phyloP scores from a whole-genome alignment of 2,113 vertebrate species.

The Myotis lucifugus region DNA sequence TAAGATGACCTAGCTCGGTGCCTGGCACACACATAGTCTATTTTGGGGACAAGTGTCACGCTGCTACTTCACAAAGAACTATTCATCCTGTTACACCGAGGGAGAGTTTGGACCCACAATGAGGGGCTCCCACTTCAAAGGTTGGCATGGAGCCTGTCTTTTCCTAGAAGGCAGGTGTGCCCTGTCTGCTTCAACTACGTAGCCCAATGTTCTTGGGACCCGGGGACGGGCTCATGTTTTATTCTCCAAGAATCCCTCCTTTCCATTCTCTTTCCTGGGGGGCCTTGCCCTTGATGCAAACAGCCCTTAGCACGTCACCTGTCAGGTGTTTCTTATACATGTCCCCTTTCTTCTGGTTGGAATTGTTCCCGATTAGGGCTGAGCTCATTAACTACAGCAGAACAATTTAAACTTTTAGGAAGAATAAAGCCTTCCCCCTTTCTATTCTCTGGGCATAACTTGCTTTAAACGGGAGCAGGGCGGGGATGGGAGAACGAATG shows the following conservation, averaged over 20 bases:
- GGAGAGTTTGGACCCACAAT: not conserved
- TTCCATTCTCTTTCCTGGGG: not conserved
- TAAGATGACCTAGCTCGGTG: not conserved
- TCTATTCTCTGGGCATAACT: not conserved
- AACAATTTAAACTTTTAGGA: not conserved
- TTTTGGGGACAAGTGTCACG: not conserved
- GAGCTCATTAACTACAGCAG: not conserved
- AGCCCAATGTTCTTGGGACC: not conserved
- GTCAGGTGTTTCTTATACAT: not conserved
- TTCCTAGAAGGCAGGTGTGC: not conserved
- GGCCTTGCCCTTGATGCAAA: not conserved
- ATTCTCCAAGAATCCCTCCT: not conserved
- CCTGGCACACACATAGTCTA: not conserved
- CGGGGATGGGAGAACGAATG: not conserved
- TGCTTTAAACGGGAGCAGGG: not conserved
- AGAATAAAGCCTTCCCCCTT: not conserved
- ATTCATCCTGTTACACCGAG: not conserved
- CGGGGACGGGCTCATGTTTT: not conserved
- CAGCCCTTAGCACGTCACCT: not conserved
- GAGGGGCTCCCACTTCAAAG: not conserved
- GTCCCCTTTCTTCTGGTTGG: not conserved
- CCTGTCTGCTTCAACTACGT: not conserved
- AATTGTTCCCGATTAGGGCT: not conserved
- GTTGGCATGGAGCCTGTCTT: not conserved
- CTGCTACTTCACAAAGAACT: not conserved